These are phyloP conservation scores for Boloria euphrosyne DNA, from an alignment of 2,888 invertebrate genomes.

Conservation along the genomic window DNA sequence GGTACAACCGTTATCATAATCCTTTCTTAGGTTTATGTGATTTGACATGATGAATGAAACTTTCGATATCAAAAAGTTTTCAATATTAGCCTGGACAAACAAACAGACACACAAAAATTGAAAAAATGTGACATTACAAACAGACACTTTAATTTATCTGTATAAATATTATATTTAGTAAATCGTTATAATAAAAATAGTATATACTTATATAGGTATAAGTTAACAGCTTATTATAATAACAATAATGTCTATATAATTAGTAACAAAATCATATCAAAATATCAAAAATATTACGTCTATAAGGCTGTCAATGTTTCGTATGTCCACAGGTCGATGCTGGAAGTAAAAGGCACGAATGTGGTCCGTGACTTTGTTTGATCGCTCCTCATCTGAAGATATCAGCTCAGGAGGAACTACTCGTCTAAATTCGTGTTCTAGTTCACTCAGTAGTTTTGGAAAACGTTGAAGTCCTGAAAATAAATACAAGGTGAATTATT, in stretches of 20 bases:
- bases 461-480: conserved; percentile 81
- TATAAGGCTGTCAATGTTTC: conserved; percentile 82
- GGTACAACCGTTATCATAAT: too few relatives aligned
- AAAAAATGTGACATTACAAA: too few relatives aligned
- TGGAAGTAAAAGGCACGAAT: conserved; percentile 83
- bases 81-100: too few relatives aligned
- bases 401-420: conserved; percentile 81
- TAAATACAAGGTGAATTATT: background rate
- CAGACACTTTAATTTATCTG: too few relatives aligned
- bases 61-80: too few relatives aligned
- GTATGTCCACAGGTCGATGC: conserved; percentile 75
- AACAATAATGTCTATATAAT: background rate
- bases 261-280: background rate
- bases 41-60: too few relatives aligned
- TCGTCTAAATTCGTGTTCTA: conserved; percentile 82
- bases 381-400: conserved; percentile 55
- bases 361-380: conserved; percentile 65
- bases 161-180: too few relatives aligned
- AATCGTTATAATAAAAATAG: too few relatives aligned
- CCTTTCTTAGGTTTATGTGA: too few relatives aligned
- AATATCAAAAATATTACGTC: conserved; percentile 59
- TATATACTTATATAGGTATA: too few relatives aligned
- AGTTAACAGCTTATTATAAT: background rate
- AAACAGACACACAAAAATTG: too few relatives aligned
- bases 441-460: conserved; percentile 78